Evolutionary conservation across 2,797 vertebrate genomes (phyloP), one percentile per base, ranked within the genome.

Genomic region (Dallia pectoralis): DNA sequence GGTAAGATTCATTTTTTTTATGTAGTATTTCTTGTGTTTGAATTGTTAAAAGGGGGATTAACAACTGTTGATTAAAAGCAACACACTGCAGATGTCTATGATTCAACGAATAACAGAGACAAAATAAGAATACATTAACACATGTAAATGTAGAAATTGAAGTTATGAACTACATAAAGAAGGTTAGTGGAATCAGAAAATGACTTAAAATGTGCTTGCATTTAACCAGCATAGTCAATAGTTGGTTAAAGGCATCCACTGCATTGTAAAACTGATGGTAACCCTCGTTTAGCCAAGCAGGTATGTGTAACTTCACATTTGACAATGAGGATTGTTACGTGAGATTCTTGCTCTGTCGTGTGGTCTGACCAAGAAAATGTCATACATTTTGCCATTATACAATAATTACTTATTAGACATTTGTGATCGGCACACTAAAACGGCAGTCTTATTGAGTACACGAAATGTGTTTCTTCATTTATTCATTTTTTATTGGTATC

Each of bases 1-100:
- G 66, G 81, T 82, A 53, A 82, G 81, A 76, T 67, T 44, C 6
- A 56, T 53, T 67, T 69, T 16, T 49, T 44, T 36, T 16, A 62
- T 62, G 15, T 9, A 62, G 59, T 62, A 62, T 53, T 8, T 62
- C 15, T 63, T 63, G 29, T 63, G 29, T 63, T 56, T 22, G 9
- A 11, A n/a, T 8, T 4, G 53, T 1, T 5, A 22, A 22, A 22
- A 25, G 51, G n/a, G 16, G 9, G 3, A 25, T 12, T 22, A 56
- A 56, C 15, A 4, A 56, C 11, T 56, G 9, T 22, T 56, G 3
- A 56, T 22, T 1, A 59, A 25, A 59, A 27, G 22, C 3, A 59
- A 27, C 9, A 56, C 9, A 56, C 53, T 56, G 22, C 8, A 22
- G 53, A 56, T 22, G 9, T 59, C n/a, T 4, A 1, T 12, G 11